Evolutionary conservation across 1,140 invertebrate genomes (phyloP).

Genomic region (Ceratina australensis): DNA sequence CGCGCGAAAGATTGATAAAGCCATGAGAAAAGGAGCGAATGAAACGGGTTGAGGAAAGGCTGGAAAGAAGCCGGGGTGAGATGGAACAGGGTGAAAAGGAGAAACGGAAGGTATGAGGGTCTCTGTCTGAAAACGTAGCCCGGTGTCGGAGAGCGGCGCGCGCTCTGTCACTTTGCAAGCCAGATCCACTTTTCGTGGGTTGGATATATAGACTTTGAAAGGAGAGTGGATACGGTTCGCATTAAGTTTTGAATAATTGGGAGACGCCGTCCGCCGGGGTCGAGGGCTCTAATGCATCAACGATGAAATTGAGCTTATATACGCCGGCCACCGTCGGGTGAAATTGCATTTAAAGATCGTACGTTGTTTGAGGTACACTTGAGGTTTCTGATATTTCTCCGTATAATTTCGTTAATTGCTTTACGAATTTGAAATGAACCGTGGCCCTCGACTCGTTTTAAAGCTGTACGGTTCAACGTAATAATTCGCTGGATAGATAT

Average conservation of each 20-base stretch:
- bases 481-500: not conserved
- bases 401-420: constrained; percentile 40
- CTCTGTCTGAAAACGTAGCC: constrained; percentile 30
- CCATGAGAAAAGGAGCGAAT: not conserved
- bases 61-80: constrained; percentile 2
- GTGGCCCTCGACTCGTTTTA: not conserved
- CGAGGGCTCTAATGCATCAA: constrained; percentile 43
- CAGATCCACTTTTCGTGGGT: constrained; percentile 43
- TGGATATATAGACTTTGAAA: constrained; percentile 39
- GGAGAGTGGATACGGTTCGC: constrained; percentile 35
- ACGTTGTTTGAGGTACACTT: constrained; percentile 43
- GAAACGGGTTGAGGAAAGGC: not conserved
- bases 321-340: not conserved
- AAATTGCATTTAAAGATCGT: constrained; percentile 48
- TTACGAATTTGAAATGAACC: constrained; percentile 13
- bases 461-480: not conserved
- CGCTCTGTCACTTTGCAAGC: constrained; percentile 50
- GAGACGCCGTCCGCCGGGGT: constrained; percentile 1
- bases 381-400: constrained; percentile 41
- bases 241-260: constrained; percentile 53
- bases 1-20: constrained; percentile 24
- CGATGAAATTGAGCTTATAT: constrained; percentile 46
- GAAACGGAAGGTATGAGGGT: constrained; percentile 33
- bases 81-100: constrained; percentile 28
- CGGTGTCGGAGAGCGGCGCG: constrained; percentile 4